A percentile compares a stretch with the other conserved stretches of the same genome.
Evolutionary conservation across 2,888 invertebrate species (phyloP).

Genomic region (Portevinia maculata): DNA sequence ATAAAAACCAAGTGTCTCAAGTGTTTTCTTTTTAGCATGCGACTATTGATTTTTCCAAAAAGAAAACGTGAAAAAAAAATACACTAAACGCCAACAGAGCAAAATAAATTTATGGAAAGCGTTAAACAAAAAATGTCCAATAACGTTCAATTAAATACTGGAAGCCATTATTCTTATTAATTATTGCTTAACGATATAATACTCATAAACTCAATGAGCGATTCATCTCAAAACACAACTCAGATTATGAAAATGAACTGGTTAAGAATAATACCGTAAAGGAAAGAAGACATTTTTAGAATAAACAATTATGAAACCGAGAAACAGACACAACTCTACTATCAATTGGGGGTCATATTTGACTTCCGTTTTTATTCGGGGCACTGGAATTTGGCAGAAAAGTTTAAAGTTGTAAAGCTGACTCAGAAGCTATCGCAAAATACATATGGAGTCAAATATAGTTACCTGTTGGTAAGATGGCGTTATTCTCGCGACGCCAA

Average conservation of each 20-base stretch:
- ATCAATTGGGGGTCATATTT: constrained; percentile 24
- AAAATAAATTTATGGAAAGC: no score
- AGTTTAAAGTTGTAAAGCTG: constrained; percentile 14
- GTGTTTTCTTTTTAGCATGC: constrained; percentile 16
- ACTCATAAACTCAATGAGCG: neutral
- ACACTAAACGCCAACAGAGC: neutral
- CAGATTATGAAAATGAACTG: neutral
- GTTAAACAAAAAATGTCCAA: no score
- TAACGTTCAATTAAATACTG: neutral
- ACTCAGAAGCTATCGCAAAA: neutral
- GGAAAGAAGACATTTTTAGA: neutral
- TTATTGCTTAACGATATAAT: neutral
- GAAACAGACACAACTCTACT: neutral
- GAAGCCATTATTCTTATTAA: neutral
- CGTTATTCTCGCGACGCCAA: constrained; percentile 96
- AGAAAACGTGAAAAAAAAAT: neutral
- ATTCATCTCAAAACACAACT: no score
- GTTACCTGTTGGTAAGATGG: constrained; percentile 92
- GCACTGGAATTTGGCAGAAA: constrained; percentile 11
- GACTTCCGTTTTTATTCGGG: constrained; percentile 1
- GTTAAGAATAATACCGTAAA: no score
- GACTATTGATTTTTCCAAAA: constrained; percentile 44
- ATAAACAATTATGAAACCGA: constrained; percentile 5
- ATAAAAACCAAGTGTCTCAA: constrained; percentile 54
- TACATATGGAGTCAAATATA: constrained; percentile 3